Evolutionary conservation across 2,797 vertebrate species (phyloP).

Genomic region (Falco concolor): DNA sequence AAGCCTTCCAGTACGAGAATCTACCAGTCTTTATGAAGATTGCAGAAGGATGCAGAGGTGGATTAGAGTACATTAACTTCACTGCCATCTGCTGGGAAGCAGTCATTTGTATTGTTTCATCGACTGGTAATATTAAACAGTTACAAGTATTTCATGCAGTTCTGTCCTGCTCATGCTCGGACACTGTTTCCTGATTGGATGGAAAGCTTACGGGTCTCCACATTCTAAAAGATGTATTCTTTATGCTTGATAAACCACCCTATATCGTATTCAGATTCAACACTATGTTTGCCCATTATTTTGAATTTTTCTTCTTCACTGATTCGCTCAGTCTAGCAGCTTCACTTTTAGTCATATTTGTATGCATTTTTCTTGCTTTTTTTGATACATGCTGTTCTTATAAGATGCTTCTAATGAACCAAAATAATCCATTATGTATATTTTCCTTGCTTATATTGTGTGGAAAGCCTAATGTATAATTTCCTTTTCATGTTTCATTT

Average conservation of each 20-base stretch:
- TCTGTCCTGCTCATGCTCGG: background rate
- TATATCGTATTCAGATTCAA: background rate
- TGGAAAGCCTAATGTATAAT: background rate
- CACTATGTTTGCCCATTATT: background rate
- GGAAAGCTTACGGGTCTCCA: background rate
- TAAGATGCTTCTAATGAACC: background rate
- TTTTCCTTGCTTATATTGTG: background rate
- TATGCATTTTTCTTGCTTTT: background rate
- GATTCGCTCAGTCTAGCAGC: background rate
- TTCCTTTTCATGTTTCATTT: background rate
- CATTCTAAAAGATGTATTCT: background rate
- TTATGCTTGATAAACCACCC: background rate
- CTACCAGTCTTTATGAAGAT: background rate
- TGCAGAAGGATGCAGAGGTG: background rate
- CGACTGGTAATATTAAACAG: background rate
- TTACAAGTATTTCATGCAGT: background rate
- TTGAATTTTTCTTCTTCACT: background rate
- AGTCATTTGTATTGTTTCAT: background rate
- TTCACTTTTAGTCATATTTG: background rate
- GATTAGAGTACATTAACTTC: background rate
- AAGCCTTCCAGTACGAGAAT: background rate
- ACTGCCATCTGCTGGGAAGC: constrained; percentile 42
- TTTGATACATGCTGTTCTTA: background rate
- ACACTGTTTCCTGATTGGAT: background rate
- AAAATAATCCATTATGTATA: background rate